Evolutionary conservation across 2,113 vertebrate species (phyloP), one percentile per base, ranked within the genome.

Genomic region (Actenoides lindsayi): DNA sequence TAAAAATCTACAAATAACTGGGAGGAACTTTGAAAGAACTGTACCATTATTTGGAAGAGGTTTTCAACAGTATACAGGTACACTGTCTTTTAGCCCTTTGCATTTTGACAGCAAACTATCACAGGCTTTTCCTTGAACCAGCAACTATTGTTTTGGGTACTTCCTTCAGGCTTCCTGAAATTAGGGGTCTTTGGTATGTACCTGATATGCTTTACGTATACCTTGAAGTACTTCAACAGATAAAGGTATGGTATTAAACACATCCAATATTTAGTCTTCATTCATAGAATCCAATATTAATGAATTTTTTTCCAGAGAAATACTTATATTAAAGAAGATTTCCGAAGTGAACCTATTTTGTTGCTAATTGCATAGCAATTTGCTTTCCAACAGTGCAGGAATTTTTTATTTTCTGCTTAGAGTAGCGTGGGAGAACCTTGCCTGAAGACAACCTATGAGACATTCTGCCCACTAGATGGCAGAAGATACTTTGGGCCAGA

Each of bases 381-480:
- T 88, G 27, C 16, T 81, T 92, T 83, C 57, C 41, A 28, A 63
- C 41, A 57, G 5, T 51, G 30, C 1, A 20, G 39, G 24, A 60
- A 39, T 70, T 75, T 89, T 41, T 68, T 77, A 13, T 41, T 23
- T n/a, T 42, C 2, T 14, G 14, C 13, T 87, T 77, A 1, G 3
- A 35, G 37, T 1, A 5, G n/a, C 7, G 1, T 8, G 51, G 27
- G 30, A 67, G 53, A 87, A 13, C 44, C 11, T 20, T 11, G 11
- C 16, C 42, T 11, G 25, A 46, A 81, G 50, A 18, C 41, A 68
- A 42, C 41, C 31, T 50, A 6, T 74, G 81, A 84, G 56, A 5
- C 0, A 1, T 27, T 27, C 71, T 86, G 27, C 63, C 93, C 97
- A 91, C 96, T 97, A 98, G 97, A 87, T 97, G 97, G 97, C 98